A percentile compares a stretch with the other conserved stretches of the same genome.
These are phyloP conservation scores for Crocuta crocuta DNA, from an alignment of 2,113 vertebrate species.

Conservation along the genomic window DNA sequence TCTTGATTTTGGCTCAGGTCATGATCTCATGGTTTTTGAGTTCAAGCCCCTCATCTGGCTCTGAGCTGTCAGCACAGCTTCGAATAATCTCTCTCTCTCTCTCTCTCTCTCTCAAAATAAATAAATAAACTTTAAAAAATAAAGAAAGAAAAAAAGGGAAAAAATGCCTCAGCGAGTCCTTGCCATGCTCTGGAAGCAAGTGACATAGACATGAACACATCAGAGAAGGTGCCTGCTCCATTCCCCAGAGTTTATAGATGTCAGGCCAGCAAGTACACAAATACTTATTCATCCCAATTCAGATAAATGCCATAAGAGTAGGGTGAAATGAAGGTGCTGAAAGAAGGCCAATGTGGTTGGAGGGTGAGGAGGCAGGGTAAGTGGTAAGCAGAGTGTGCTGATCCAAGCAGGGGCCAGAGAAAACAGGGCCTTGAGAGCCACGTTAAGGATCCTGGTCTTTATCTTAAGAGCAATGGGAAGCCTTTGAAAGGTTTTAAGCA, in stretches of 20 bases:
- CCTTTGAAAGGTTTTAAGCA: slow-evolving; percentile 67
- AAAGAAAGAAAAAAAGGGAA: too few species aligned
- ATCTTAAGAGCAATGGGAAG: slow-evolving; percentile 52
- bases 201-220: not conserved
- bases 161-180: not conserved
- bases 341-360: not conserved
- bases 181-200: not conserved
- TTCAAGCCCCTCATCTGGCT: too few species aligned
- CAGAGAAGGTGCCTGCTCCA: not conserved
- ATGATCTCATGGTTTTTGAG: too few species aligned
- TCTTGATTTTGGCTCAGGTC: too few species aligned
- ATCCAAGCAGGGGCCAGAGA: not conserved
- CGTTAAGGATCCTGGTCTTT: not conserved
- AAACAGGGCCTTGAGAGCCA: not conserved
- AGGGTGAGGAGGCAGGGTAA: not conserved
- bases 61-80: too few species aligned
- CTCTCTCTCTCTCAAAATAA: too few species aligned
- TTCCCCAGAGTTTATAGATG: not conserved
- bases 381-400: not conserved
- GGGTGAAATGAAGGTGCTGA: not conserved
- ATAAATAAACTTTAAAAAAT: too few species aligned
- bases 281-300: not conserved
- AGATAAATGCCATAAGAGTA: not conserved
- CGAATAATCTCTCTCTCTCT: too few species aligned
- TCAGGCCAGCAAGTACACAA: not conserved